Evolutionary conservation across 2,888 invertebrate genomes (phyloP), one percentile per base, ranked within the genome.

Genomic region (Choreutis nemorana): DNA sequence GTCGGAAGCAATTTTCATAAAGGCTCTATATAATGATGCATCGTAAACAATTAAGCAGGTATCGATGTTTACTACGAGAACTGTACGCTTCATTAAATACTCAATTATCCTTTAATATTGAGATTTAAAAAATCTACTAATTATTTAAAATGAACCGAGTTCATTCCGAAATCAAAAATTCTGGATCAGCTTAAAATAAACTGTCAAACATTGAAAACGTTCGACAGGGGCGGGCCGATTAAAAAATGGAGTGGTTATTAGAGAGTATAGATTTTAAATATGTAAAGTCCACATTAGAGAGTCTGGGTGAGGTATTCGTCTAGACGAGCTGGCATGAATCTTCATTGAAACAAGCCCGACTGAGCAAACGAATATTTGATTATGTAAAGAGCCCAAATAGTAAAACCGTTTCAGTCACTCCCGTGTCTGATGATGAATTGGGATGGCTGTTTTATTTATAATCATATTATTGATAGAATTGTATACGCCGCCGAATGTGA

Each of bases 1-100:
- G 64, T 39, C 48, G 66, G 52, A 71, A 53, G 54, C 73, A 77
- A 77, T 77, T 64, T 64, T 48, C 53, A 53, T 50, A 55, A 62
- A 62, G 59, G 51, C 44, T 49, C 48, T 52, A 50, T 46, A 51
- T 51, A 45, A 45, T 39, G 52, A 52, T 58, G 57, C 56, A 64
- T 58, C 58, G 58, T 52, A 55, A 60, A 51, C 46, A 55, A 52
- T 57, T 66, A 65, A 71, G 67, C 59, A 62, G 60, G 53, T 59
- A 52, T 45, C 55, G 64, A 44, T 50, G 50, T 62, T 72, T 70
- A 65, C 65, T 46, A 30, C 54, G 52, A 58, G 42, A 52, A 56
- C 64, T 63, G 53, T 45, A 42, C 46, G 59, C 48, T 48, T 45
- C 46, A 45, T 36, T 44, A 40, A 42, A 56, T 50, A 47, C 29